Conservation (phyloP, 2,797 vertebrate species). For the Anomalospiza imberbis region DNA sequence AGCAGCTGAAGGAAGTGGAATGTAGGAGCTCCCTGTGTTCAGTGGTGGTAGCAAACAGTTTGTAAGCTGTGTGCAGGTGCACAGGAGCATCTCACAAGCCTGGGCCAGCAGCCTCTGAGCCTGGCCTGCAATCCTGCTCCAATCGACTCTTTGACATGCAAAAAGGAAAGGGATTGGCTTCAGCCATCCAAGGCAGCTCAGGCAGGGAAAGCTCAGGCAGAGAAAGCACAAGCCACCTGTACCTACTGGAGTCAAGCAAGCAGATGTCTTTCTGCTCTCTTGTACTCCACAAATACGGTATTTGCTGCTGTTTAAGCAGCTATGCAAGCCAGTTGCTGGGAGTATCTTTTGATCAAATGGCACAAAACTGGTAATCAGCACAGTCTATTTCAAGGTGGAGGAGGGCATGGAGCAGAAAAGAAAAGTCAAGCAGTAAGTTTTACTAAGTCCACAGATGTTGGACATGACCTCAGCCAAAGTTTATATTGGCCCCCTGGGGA, state of each 20-base stretch:
- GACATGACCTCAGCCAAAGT: neutral
- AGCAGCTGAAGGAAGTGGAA: neutral
- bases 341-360: neutral
- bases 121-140: neutral
- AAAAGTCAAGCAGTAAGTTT: neutral
- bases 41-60: neutral
- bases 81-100: neutral
- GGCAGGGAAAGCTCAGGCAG: neutral
- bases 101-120: neutral
- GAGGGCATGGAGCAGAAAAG: neutral
- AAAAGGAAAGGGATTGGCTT: neutral
- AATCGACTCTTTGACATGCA: slow-evolving; percentile 5
- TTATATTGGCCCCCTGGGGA: neutral
- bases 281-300: neutral
- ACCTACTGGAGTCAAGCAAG: slow-evolving; percentile 3
- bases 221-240: neutral
- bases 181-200: neutral
- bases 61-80: neutral
- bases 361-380: neutral
- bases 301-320: slow-evolving; percentile 28
- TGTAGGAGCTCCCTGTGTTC: neutral
- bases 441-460: neutral
- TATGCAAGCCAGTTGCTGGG: neutral
- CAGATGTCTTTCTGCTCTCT: slow-evolving; percentile 15
- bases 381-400: neutral